These are phyloP conservation scores for Zaprionus camerounensis DNA, from an alignment of 1,140 invertebrate genomes.

Conservation along the genomic window DNA sequence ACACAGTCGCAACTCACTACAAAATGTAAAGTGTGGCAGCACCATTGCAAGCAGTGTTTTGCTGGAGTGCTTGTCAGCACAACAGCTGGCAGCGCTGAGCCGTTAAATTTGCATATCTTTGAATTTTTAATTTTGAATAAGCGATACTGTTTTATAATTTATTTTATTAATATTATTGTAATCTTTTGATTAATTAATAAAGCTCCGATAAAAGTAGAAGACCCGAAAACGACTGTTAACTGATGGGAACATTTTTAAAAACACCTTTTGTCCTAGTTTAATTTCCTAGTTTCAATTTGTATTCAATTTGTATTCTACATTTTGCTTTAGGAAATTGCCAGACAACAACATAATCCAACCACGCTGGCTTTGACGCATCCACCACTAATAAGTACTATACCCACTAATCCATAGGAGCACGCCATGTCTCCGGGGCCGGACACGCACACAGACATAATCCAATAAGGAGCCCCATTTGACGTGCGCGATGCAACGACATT, in stretches of 20 bases:
- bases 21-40: not conserved
- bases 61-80: not conserved
- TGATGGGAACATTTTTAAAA: no score
- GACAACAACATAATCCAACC: slow-evolving; percentile 58
- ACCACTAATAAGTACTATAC: slow-evolving; percentile 52
- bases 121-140: no score
- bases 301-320: not conserved
- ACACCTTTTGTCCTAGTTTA: slow-evolving; percentile 2
- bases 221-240: no score
- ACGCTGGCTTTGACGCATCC: slow-evolving; percentile 32
- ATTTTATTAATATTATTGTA: no score
- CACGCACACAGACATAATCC: slow-evolving; percentile 61
- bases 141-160: no score
- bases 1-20: not conserved
- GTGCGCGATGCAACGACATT: slow-evolving; percentile 54
- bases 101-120: not conserved
- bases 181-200: no score
- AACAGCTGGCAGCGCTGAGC: not conserved
- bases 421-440: slow-evolving; percentile 30
- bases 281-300: not conserved
- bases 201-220: no score
- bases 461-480: slow-evolving; percentile 60
- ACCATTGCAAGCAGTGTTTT: not conserved
- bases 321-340: slow-evolving; percentile 22
- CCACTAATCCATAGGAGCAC: slow-evolving; percentile 63